phyloP scores from a whole-genome alignment of 2,113 vertebrate species.

The Dicentrarchus labrax region DNA sequence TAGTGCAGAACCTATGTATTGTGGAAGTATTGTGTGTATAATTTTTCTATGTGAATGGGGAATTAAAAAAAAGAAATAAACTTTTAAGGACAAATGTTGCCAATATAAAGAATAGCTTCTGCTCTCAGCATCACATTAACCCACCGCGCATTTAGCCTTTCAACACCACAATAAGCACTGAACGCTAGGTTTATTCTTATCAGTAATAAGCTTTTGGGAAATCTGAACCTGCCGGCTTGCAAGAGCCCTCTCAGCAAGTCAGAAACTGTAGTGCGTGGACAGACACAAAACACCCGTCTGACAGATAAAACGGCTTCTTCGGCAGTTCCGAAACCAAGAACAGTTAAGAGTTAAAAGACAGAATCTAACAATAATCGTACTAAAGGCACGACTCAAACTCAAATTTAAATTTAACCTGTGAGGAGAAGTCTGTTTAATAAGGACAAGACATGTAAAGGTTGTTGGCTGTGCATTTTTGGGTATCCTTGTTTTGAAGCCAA shows the following conservation, averaged over 20 bases:
- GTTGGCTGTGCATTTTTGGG: neutral
- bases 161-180: neutral
- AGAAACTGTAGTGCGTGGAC: slow-evolving; percentile 5
- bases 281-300: neutral
- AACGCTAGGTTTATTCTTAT: neutral
- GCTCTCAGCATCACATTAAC: neutral
- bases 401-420: neutral
- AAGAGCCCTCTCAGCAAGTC: slow-evolving; percentile 18
- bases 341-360: neutral
- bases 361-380: no score
- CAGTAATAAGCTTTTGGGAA: slow-evolving; percentile 3
- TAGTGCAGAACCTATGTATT: slow-evolving; percentile 57
- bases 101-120: slow-evolving; percentile 6
- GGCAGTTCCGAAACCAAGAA: neutral
- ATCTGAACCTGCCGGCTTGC: neutral
- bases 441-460: neutral
- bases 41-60: slow-evolving; percentile 73
- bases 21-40: slow-evolving; percentile 66
- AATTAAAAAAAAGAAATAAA: slow-evolving; percentile 72
- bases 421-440: neutral
- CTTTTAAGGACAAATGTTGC: slow-evolving; percentile 60
- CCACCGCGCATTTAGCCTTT: neutral
- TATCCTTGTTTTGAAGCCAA: slow-evolving; percentile 16
- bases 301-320: neutral
- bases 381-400: neutral